Conservation (phyloP, 92 coral and sea anemone genomes). For the Isaurus tuberculatus region DNA sequence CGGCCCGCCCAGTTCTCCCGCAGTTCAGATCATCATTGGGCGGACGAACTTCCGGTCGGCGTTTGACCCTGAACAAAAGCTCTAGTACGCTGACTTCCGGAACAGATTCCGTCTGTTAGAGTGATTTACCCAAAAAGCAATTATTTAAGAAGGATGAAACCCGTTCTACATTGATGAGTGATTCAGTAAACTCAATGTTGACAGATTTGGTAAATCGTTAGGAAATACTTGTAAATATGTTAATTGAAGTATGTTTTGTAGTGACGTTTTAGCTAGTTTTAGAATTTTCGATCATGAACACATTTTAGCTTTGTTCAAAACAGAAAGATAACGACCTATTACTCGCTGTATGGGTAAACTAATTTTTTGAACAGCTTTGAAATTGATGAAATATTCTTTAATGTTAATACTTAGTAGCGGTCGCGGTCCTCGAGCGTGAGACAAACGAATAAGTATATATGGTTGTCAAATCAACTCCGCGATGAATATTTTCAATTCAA, state of each 20-base stretch:
- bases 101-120: constrained; percentile 38
- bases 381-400: too few relatives aligned
- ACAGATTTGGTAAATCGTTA: background rate
- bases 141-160: background rate
- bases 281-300: background rate
- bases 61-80: constrained; percentile 5
- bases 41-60: constrained; percentile 3
- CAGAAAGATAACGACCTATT: background rate
- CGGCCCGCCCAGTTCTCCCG: constrained; percentile 69
- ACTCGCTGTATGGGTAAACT: too few relatives aligned
- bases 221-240: background rate
- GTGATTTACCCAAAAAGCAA: background rate
- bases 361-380: too few relatives aligned
- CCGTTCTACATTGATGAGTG: background rate
- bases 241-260: background rate
- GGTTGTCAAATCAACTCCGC: too few relatives aligned
- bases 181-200: background rate
- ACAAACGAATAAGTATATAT: too few relatives aligned
- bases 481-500: too few relatives aligned
- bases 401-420: too few relatives aligned
- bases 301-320: background rate
- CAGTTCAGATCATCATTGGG: constrained; percentile 37
- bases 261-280: background rate
- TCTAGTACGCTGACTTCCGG: constrained; percentile 17
- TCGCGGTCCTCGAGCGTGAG: too few relatives aligned